phyloP scores from a whole-genome alignment of 2,797 vertebrate species.

The Erpetoichthys calabaricus region DNA sequence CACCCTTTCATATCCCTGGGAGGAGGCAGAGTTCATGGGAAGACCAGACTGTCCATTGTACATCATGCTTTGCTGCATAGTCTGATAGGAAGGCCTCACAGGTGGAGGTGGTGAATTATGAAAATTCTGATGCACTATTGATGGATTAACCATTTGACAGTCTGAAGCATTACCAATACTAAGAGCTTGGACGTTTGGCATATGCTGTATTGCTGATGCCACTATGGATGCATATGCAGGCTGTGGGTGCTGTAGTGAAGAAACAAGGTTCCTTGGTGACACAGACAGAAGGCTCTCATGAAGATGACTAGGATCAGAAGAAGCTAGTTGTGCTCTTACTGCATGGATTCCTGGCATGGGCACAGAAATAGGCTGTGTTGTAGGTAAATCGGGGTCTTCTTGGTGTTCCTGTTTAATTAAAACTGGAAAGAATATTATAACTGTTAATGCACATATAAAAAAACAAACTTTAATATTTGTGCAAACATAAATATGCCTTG shows the following conservation, averaged over 20 bases:
- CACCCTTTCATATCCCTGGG: constrained; percentile 71
- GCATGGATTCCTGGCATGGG: constrained; percentile 42
- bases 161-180: constrained; percentile 67
- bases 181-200: constrained; percentile 72
- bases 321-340: constrained; percentile 68
- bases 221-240: constrained; percentile 40
- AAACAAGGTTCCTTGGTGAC: constrained; percentile 66
- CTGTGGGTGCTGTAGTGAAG: constrained; percentile 48
- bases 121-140: constrained; percentile 59
- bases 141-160: constrained; percentile 61
- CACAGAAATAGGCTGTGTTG: constrained; percentile 54
- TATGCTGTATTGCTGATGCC: constrained; percentile 56
- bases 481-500: too few species aligned
- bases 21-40: constrained; percentile 52
- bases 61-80: constrained; percentile 64
- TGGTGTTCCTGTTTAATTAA: constrained; percentile 87
- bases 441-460: neutral
- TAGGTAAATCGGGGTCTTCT: constrained; percentile 75
- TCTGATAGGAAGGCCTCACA: constrained; percentile 64
- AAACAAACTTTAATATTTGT: neutral
- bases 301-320: constrained; percentile 69
- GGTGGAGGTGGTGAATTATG: constrained; percentile 58
- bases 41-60: constrained; percentile 79
- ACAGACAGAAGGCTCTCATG: constrained; percentile 67
- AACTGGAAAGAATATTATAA: constrained; percentile 47